phyloP scores from a whole-genome alignment of 2,888 invertebrate species.

The Thecophora atra region DNA sequence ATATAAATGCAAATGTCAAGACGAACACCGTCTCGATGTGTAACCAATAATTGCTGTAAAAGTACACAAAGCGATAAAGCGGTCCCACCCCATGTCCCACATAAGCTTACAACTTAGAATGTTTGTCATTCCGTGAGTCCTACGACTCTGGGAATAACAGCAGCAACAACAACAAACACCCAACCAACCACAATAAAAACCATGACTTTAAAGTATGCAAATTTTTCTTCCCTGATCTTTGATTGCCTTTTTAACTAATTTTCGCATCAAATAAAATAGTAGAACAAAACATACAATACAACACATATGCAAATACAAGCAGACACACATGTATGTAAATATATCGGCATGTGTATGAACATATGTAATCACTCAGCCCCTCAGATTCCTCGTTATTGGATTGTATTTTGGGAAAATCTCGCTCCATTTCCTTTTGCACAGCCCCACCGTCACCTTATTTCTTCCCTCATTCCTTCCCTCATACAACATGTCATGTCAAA shows the following conservation, averaged over 20 bases:
- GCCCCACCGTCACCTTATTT: neutral
- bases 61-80: neutral
- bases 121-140: neutral
- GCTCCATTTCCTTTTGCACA: neutral
- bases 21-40: slow-evolving; percentile 20
- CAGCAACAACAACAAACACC: neutral
- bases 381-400: neutral
- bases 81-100: neutral
- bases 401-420: neutral
- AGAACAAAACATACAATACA: slow-evolving; percentile 28
- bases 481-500: neutral
- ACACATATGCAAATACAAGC: neutral
- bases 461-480: neutral
- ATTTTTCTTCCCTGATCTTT: slow-evolving; percentile 55
- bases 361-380: neutral
- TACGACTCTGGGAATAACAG: neutral
- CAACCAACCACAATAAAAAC: neutral
- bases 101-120: neutral
- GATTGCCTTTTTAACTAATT: slow-evolving; percentile 63
- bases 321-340: neutral
- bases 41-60: slow-evolving; percentile 31
- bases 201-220: slow-evolving; percentile 2
- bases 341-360: neutral
- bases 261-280: slow-evolving; percentile 44
- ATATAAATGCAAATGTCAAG: too few relatives aligned